Conservation (phyloP, 2,113 vertebrate genomes). For the Alaudala cheleensis region DNA sequence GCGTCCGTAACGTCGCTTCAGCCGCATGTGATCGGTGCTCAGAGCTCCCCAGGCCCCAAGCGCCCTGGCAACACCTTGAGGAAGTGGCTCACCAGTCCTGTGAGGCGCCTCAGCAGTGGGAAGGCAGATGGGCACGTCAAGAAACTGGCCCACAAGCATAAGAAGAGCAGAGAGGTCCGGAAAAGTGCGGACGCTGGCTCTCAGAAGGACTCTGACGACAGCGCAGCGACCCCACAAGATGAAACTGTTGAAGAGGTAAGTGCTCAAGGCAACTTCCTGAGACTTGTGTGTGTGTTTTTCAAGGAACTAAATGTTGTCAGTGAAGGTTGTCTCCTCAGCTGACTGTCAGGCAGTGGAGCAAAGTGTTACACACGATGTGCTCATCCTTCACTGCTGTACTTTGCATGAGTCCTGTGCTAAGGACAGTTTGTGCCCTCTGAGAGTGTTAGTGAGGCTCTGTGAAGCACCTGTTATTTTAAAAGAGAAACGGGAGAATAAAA, state of each 20-base stretch:
- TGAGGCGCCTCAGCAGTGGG: conserved; percentile 94
- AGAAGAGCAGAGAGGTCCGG: conserved; percentile 93
- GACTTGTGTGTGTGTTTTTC: background rate
- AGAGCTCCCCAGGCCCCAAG: conserved; percentile 95
- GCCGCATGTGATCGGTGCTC: conserved; percentile 89
- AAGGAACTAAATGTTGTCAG: background rate
- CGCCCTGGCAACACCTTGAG: conserved; percentile 95
- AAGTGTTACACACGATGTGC: background rate
- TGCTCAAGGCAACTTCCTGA: rapidly evolving
- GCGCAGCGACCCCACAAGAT: conserved; percentile 94
- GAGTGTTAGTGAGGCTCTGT: background rate
- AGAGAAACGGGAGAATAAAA: background rate
- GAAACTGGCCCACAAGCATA: conserved; percentile 95
- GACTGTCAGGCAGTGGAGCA: background rate
- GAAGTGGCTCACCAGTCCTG: conserved; percentile 97
- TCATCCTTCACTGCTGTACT: background rate
- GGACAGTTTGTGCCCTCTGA: background rate
- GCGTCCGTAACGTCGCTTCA: conserved; percentile 91
- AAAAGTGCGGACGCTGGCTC: conserved; percentile 90
- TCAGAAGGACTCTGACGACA: conserved; percentile 97
- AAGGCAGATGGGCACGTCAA: conserved; percentile 97
- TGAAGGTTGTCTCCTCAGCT: background rate
- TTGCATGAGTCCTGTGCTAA: rapidly evolving
- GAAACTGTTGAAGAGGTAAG: conserved; percentile 95
- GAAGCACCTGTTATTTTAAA: background rate